Conservation (phyloP, 92 coral and sea anemone species). For the Siderastrea radians region DNA sequence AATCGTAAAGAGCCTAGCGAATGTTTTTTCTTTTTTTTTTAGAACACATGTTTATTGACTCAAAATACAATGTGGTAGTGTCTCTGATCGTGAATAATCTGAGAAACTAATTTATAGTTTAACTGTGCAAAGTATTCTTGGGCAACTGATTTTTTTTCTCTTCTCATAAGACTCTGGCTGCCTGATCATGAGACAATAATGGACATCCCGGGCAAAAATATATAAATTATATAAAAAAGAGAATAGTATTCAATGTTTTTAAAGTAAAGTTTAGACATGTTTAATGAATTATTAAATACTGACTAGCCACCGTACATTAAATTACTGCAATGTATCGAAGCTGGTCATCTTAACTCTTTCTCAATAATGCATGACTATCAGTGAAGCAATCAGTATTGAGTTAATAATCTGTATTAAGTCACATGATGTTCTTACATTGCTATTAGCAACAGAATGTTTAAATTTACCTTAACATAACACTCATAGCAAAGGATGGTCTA, state of each 20-base stretch:
- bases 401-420: not conserved
- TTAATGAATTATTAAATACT: slow-evolving; percentile 22
- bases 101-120: too few relatives aligned
- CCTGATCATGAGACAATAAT: too few relatives aligned
- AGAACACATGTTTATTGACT: too few relatives aligned
- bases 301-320: not conserved
- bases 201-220: too few relatives aligned
- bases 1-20: too few relatives aligned
- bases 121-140: too few relatives aligned
- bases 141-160: too few relatives aligned
- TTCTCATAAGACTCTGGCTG: too few relatives aligned
- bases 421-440: slow-evolving; percentile 16
- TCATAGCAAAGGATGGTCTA: not conserved
- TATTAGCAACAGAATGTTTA: slow-evolving; percentile 45
- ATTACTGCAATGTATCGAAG: not conserved
- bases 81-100: too few relatives aligned
- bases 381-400: not conserved
- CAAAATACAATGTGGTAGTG: too few relatives aligned
- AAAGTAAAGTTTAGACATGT: not conserved
- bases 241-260: not conserved
- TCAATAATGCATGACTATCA: slow-evolving; percentile 1
- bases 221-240: too few relatives aligned
- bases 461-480: not conserved
- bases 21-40: too few relatives aligned
- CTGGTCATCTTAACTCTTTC: not conserved